phyloP scores from a whole-genome alignment of 2,797 vertebrate genomes.

The Sebastes jordani region DNA sequence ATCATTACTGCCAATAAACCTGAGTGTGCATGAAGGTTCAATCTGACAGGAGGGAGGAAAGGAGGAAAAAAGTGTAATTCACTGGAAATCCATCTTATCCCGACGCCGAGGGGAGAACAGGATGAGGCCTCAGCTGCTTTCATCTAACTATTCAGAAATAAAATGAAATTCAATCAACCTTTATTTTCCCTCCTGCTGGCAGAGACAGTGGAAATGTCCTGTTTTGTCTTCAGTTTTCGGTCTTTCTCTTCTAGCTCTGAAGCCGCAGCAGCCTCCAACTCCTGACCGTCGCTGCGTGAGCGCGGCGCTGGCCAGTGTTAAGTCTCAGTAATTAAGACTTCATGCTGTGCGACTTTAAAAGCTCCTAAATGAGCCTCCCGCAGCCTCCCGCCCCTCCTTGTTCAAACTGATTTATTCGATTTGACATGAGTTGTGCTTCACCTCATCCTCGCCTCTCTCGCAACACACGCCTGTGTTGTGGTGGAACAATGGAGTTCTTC shows the following conservation, averaged over 20 bases:
- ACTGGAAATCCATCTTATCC: conserved; percentile 40
- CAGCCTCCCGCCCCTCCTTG: conserved; percentile 38
- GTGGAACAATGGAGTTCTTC: conserved; percentile 62
- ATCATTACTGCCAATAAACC: conserved; percentile 76
- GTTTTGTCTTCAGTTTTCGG: conserved; percentile 49
- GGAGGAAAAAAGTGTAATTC: conserved; percentile 31
- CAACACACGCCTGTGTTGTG: conserved; percentile 57
- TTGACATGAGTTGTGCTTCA: conserved; percentile 68
- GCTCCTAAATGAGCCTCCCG: conserved; percentile 70
- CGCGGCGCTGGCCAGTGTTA: conserved; percentile 65
- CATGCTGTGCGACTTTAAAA: conserved; percentile 81
- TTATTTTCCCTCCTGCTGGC: conserved; percentile 31
- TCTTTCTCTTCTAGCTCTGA: conserved; percentile 68
- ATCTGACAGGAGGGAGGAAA: conserved; percentile 56
- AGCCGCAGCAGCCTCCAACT: conserved; percentile 67
- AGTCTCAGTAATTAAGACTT: conserved; percentile 84
- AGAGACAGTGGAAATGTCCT: conserved; percentile 41
- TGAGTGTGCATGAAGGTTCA: conserved; percentile 54
- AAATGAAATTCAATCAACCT: conserved; percentile 37
- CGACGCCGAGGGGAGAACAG: conserved; percentile 27
- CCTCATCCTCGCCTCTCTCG: conserved; percentile 58
- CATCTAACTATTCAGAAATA: conserved; percentile 45
- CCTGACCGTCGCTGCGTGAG: conserved; percentile 79
- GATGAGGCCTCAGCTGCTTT: conserved; percentile 26
- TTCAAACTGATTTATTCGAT: conserved; percentile 72